phyloP scores from a whole-genome alignment of 1,140 invertebrate species.

The Oryzaephilus surinamensis region DNA sequence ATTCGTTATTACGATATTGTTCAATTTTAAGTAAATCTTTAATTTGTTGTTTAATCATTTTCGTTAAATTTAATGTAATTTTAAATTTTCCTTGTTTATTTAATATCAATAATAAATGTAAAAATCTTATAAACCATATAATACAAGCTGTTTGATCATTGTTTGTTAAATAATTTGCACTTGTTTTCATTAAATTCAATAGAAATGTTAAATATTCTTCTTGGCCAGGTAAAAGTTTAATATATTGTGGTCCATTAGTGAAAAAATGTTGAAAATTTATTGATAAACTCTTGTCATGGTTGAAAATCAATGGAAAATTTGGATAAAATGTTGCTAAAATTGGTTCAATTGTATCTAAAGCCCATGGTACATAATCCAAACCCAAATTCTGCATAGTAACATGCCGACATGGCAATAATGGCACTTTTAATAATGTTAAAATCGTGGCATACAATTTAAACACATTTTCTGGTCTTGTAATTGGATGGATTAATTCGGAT shows the following conservation, averaged over 20 bases:
- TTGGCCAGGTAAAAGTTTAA: slow-evolving; percentile 46
- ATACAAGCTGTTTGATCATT: slow-evolving; percentile 39
- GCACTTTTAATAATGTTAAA: slow-evolving; percentile 49
- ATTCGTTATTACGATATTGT: slow-evolving; percentile 44
- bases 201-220: slow-evolving; percentile 48
- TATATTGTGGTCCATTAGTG: slow-evolving; percentile 46
- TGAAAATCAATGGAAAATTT: not conserved
- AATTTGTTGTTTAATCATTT: slow-evolving; percentile 40
- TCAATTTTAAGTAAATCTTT: slow-evolving; percentile 45
- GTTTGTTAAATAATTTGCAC: slow-evolving; percentile 31
- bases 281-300: not conserved
- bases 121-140: slow-evolving; percentile 50
- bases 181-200: slow-evolving; percentile 32
- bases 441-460: slow-evolving; percentile 43
- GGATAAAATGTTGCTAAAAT: slow-evolving; percentile 36
- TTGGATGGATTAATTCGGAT: slow-evolving; percentile 50
- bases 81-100: slow-evolving; percentile 37
- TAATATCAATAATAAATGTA: slow-evolving; percentile 43
- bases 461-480: slow-evolving; percentile 42
- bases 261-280: no score
- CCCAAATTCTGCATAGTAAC: slow-evolving; percentile 36
- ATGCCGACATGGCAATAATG: slow-evolving; percentile 43
- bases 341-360: slow-evolving; percentile 41
- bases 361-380: slow-evolving; percentile 40
- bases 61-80: slow-evolving; percentile 32